Percentiles rank a stretch among this genome's conserved stretches.
phyloP scores from a whole-genome alignment of 2,797 vertebrate species.

The Diplodus puntazzo region DNA sequence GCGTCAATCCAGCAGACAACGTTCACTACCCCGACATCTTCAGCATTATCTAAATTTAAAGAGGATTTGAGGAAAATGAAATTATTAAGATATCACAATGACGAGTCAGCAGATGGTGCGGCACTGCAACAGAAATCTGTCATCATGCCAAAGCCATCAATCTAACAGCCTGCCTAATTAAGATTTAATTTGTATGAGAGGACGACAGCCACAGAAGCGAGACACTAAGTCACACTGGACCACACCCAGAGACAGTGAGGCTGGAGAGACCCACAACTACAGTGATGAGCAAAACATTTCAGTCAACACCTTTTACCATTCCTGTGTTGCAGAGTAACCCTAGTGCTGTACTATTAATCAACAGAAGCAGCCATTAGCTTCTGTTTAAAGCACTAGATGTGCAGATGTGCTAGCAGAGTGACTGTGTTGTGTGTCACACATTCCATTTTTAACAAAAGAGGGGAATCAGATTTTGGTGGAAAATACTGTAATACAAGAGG shows the following conservation, averaged over 20 bases:
- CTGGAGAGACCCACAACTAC: slow-evolving; percentile 21
- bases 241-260: slow-evolving; percentile 30
- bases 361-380: neutral
- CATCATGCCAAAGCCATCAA: slow-evolving; percentile 44
- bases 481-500: too few relatives aligned
- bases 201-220: slow-evolving; percentile 11
- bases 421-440: too few relatives aligned
- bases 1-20: neutral
- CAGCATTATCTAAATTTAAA: slow-evolving; percentile 24
- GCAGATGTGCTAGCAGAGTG: too few relatives aligned
- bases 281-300: neutral
- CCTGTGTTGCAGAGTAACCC: neutral
- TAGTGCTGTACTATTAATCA: neutral
- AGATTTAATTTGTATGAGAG: slow-evolving; percentile 40
- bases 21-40: slow-evolving; percentile 7
- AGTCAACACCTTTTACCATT: neutral
- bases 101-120: slow-evolving; percentile 62
- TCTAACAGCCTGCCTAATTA: slow-evolving; percentile 51
- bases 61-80: slow-evolving; percentile 38
- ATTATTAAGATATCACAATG: slow-evolving; percentile 38
- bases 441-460: too few relatives aligned
- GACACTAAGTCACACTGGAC: slow-evolving; percentile 31
- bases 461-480: too few relatives aligned
- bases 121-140: slow-evolving; percentile 53
- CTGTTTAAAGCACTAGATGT: too few relatives aligned